phyloP scores from a whole-genome alignment of 2,113 vertebrate species.

The Helogale parvula region DNA sequence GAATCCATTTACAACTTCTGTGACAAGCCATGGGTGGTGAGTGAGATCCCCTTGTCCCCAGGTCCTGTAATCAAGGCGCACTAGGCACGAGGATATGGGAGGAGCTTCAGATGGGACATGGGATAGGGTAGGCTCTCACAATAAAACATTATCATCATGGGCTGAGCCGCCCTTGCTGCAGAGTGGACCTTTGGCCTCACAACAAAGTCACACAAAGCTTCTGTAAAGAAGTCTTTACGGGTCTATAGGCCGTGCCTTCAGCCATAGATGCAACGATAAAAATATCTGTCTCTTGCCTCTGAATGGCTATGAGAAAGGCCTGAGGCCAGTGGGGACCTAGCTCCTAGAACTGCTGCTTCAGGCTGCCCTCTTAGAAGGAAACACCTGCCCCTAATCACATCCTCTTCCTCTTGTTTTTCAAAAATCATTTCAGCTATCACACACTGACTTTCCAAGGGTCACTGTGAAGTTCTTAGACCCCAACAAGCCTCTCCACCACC shows the following conservation, averaged over 20 bases:
- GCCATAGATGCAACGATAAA: neutral
- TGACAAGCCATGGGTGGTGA: slow-evolving; percentile 99
- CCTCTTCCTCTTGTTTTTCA: slow-evolving; percentile 45
- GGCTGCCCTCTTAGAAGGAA: slow-evolving; percentile 52
- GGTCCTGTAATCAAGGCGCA: neutral
- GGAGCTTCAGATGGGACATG: neutral
- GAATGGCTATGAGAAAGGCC: neutral
- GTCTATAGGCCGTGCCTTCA: neutral
- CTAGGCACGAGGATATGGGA: neutral
- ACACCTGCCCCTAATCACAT: neutral
- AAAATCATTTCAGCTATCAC: neutral
- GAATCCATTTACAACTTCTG: slow-evolving; percentile 98
- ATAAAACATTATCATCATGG: neutral
- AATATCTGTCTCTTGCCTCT: neutral
- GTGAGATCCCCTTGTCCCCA: slow-evolving; percentile 62
- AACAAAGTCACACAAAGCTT: slow-evolving; percentile 7
- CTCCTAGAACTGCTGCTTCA: neutral
- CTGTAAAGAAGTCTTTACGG: neutral
- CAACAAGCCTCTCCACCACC: neutral
- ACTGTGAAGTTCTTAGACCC: slow-evolving; percentile 22
- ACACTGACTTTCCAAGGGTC: neutral
- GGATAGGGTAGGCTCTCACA: neutral
- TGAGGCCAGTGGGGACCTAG: neutral
- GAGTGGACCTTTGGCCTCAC: neutral
- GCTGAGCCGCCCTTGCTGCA: neutral